These are phyloP conservation scores for Lophura nycthemera DNA, from an alignment of 2,113 vertebrate species.

Conservation along the genomic window DNA sequence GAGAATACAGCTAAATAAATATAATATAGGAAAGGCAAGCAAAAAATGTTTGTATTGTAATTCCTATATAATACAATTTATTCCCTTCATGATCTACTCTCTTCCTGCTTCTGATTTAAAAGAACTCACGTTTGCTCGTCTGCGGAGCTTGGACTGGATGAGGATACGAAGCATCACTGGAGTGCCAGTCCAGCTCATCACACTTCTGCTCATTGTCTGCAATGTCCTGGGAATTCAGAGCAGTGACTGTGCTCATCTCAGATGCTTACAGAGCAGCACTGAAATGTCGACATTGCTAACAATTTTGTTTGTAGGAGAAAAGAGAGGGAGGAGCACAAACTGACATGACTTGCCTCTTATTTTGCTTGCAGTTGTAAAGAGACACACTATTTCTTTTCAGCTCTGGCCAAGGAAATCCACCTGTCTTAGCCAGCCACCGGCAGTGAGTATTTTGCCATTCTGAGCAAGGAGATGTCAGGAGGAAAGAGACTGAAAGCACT, in stretches of 20 bases:
- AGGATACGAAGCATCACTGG: fast-evolving
- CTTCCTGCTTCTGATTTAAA: neutral
- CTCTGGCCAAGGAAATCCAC: neutral
- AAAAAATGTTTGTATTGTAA: neutral
- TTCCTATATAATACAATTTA: neutral
- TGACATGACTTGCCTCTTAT: neutral
- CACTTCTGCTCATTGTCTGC: fast-evolving
- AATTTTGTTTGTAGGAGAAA: neutral
- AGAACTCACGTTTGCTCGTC: neutral
- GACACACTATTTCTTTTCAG: neutral
- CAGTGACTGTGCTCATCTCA: neutral
- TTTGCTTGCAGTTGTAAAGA: neutral
- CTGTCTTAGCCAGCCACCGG: neutral
- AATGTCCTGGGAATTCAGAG: neutral
- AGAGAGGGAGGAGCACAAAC: neutral
- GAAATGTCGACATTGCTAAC: neutral
- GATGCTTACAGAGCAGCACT: neutral
- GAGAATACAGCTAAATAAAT: neutral
- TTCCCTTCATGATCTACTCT: neutral
- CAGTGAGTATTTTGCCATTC: neutral
- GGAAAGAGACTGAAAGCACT: neutral
- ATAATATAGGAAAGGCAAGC: neutral
- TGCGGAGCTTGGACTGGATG: neutral
- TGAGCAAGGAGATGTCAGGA: neutral
- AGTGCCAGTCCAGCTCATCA: neutral